Evolutionary conservation across 2,113 vertebrate genomes (phyloP).

Genomic region (Rallus limicola): DNA sequence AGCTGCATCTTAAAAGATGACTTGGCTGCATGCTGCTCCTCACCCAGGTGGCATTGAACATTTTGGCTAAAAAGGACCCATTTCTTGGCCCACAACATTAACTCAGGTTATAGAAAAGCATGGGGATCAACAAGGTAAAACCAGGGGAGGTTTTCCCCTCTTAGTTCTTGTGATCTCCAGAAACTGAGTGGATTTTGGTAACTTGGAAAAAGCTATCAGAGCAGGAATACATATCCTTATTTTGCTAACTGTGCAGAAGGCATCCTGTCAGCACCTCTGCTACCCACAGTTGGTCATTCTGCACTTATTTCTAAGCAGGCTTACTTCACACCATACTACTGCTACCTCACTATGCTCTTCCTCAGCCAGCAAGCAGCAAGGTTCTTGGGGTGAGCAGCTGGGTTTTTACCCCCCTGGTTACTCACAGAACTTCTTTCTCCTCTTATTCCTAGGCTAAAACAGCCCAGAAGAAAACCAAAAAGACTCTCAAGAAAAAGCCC

Average conservation of each 20-base stretch:
- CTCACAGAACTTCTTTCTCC: not conserved
- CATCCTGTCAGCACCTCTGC: not conserved
- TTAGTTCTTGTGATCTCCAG: not conserved
- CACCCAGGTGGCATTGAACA: not conserved
- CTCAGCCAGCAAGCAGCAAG: not conserved
- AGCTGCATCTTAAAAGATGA: not conserved
- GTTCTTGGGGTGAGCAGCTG: not conserved
- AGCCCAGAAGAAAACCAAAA: not conserved
- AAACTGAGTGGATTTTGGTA: not conserved
- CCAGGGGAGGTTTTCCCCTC: not conserved
- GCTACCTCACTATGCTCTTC: not conserved
- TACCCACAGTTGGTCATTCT: rapidly evolving
- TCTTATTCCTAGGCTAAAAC: not conserved
- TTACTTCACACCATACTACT: too few relatives aligned
- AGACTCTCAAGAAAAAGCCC: not conserved
- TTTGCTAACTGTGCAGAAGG: not conserved
- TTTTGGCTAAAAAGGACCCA: not conserved
- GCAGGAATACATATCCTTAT: not conserved
- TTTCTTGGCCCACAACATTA: not conserved
- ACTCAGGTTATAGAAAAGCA: not conserved
- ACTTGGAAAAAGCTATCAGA: not conserved
- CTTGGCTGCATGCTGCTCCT: not conserved
- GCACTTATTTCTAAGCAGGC: not conserved
- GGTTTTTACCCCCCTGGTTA: not conserved
- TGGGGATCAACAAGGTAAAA: not conserved